These are phyloP conservation scores for Catostomus latipinnis DNA, from an alignment of 2,797 vertebrate genomes.

Conservation along the genomic window DNA sequence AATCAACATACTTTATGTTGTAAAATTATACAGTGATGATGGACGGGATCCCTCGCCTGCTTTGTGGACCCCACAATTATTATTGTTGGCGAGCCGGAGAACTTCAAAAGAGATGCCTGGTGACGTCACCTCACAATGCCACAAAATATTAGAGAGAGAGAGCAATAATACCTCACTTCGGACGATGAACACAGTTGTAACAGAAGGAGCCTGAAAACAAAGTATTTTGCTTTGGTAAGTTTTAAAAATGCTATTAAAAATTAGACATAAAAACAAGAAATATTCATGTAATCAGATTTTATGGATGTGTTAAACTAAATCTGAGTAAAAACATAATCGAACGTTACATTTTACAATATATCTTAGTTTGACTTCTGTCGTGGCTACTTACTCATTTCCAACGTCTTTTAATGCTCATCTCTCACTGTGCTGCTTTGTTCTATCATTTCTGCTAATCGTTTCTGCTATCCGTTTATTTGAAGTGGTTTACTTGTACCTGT, in stretches of 20 bases:
- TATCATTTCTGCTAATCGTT: neutral
- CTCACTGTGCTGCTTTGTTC: neutral
- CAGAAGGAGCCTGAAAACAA: slow-evolving; percentile 18
- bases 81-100: slow-evolving; percentile 38
- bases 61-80: slow-evolving; percentile 37
- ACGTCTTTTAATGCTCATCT: neutral
- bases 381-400: neutral
- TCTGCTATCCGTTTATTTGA: neutral
- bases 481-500: no score
- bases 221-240: slow-evolving; percentile 38
- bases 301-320: no score
- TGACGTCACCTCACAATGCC: slow-evolving; percentile 69
- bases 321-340: no score
- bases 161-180: slow-evolving; percentile 12
- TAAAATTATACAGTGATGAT: slow-evolving; percentile 40
- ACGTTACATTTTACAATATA: no score
- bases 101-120: slow-evolving; percentile 66
- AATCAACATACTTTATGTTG: slow-evolving; percentile 29
- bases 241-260: neutral
- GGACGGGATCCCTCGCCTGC: slow-evolving; percentile 19
- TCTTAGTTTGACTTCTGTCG: neutral
- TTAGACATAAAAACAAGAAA: no score
- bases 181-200: slow-evolving; percentile 35
- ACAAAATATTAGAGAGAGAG: slow-evolving; percentile 33
- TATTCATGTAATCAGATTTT: no score